Conservation (phyloP, 1,140 invertebrate genomes). For the Adoxophyes honmai region DNA sequence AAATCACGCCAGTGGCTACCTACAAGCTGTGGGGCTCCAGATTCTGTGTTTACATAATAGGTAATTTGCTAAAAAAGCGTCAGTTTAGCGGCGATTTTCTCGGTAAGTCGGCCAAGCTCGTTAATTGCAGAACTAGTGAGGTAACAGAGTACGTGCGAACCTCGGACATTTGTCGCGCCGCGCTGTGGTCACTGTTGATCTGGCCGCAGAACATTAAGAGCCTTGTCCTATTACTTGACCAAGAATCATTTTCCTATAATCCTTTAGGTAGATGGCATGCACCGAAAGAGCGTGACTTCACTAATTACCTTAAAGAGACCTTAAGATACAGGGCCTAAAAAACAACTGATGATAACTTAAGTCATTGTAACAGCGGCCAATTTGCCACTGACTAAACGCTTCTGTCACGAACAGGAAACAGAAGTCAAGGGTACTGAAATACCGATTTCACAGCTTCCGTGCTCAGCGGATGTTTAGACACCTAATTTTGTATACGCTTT, state of each 20-base stretch:
- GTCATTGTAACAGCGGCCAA: constrained; percentile 1
- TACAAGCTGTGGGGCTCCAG: not conserved
- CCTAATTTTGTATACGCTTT: constrained; percentile 4
- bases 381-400: constrained; percentile 10
- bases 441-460: constrained; percentile 4
- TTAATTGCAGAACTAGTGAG: constrained; percentile 49
- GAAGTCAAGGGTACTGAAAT: not conserved
- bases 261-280: too few relatives aligned
- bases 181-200: not conserved
- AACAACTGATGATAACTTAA: too few relatives aligned
- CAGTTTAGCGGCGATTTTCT: constrained; percentile 14
- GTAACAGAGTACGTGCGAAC: constrained; percentile 40
- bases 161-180: not conserved
- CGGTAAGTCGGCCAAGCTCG: constrained; percentile 20
- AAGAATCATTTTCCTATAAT: too few relatives aligned
- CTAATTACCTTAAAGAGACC: too few relatives aligned
- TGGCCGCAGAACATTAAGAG: too few relatives aligned
- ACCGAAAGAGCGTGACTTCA: too few relatives aligned
- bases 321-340: too few relatives aligned
- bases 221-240: too few relatives aligned
- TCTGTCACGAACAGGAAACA: constrained; percentile 14
- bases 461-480: constrained; percentile 2
- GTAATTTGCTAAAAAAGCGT: constrained; percentile 12
- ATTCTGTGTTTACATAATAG: constrained; percentile 14
- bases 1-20: too few relatives aligned